Conservation (phyloP, 2,113 vertebrate species). For the Ammospiza caudacuta region DNA sequence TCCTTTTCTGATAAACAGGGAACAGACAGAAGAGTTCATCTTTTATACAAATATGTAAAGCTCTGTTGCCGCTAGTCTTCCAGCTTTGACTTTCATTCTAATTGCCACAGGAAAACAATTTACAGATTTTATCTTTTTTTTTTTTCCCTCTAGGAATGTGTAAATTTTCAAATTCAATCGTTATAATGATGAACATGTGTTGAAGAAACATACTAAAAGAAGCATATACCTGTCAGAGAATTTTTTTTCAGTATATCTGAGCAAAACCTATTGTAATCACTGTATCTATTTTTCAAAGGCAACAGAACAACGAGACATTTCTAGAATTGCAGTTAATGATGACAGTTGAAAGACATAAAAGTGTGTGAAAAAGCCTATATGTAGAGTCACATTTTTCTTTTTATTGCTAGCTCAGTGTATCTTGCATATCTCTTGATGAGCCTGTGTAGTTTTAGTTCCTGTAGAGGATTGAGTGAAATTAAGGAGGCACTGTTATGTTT, state of each 20-base stretch:
- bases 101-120: conserved; percentile 69
- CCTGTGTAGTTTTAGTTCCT: conserved; percentile 3
- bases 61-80: conserved; percentile 45
- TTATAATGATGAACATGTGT: conserved; percentile 58
- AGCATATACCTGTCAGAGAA: conserved; percentile 51
- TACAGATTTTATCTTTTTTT: conserved; percentile 40
- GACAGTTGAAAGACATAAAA: conserved; percentile 47
- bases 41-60: conserved; percentile 63
- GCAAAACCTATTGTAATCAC: conserved; percentile 53
- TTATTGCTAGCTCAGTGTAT: conserved; percentile 2
- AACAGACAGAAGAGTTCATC: conserved; percentile 13
- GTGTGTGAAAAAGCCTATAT: conserved; percentile 3
- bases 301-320: conserved; percentile 19
- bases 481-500: neutral
- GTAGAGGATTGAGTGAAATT: conserved; percentile 22
- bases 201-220: conserved; percentile 55
- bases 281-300: conserved; percentile 31
- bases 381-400: conserved; percentile 16
- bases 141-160: conserved; percentile 31
- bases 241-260: neutral
- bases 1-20: conserved; percentile 14
- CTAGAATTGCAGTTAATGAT: conserved; percentile 45
- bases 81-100: conserved; percentile 70
- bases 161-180: conserved; percentile 61
- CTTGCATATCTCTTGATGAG: conserved; percentile 11